Percentiles rank a stretch among this genome's conserved stretches.
Evolutionary conservation across 2,888 invertebrate species (phyloP).

Genomic region (Cephus spinipes): DNA sequence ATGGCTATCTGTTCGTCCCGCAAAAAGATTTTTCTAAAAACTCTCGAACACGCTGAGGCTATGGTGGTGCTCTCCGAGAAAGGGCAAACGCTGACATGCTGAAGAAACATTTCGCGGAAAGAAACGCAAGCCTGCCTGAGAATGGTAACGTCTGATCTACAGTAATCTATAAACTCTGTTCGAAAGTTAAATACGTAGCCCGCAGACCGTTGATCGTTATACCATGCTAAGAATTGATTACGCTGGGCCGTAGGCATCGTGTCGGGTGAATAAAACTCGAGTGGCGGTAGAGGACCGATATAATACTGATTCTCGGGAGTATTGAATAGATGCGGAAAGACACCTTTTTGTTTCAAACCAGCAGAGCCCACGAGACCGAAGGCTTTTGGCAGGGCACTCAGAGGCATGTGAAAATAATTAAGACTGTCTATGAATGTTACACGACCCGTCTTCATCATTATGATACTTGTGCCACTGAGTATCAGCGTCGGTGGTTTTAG

Average conservation of each 20-base stretch:
- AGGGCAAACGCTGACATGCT: too few species aligned
- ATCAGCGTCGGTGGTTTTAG: too few species aligned
- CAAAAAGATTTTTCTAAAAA: too few species aligned
- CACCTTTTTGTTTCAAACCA: slow-evolving; percentile 22
- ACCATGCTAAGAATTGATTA: slow-evolving; percentile 27
- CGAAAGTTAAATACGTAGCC: slow-evolving; percentile 31
- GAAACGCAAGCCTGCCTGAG: too few species aligned
- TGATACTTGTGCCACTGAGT: too few species aligned
- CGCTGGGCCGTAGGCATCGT: slow-evolving; percentile 14
- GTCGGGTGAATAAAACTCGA: slow-evolving; percentile 22
- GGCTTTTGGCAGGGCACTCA: not conserved
- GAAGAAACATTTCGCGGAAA: too few species aligned
- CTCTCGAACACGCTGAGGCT: too few species aligned
- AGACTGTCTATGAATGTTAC: slow-evolving; percentile 1
- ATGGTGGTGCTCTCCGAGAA: too few species aligned
- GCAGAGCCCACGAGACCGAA: too few species aligned
- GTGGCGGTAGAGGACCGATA: slow-evolving; percentile 25
- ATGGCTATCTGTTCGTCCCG: too few species aligned
- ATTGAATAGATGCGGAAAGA: slow-evolving; percentile 41
- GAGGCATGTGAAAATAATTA: not conserved
- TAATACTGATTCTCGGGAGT: slow-evolving; percentile 30
- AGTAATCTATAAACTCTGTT: slow-evolving; percentile 35
- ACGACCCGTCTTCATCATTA: too few species aligned
- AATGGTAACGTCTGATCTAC: slow-evolving; percentile 35
- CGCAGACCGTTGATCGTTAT: slow-evolving; percentile 15